phyloP scores from a whole-genome alignment of 2,113 vertebrate genomes.

The Notechis scutatus region DNA sequence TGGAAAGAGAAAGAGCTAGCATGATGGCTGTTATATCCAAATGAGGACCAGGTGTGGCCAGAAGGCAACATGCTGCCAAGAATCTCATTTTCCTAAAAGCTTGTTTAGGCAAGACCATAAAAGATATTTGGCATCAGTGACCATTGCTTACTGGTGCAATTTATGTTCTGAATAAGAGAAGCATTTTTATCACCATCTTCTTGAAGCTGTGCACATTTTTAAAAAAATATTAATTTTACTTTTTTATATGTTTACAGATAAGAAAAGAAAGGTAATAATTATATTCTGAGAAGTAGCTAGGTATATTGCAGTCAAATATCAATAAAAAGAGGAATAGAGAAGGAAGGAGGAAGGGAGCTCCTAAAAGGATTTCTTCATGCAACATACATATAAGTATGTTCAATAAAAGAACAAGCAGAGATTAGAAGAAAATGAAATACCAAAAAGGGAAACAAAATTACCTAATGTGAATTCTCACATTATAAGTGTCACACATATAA shows the following conservation, averaged over 20 bases:
- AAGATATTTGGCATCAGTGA: background rate
- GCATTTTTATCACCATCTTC: background rate
- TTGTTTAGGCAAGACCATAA: background rate
- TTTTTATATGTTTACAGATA: background rate
- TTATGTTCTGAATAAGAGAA: background rate
- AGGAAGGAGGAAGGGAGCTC: background rate
- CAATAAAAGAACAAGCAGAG: background rate
- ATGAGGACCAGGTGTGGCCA: background rate
- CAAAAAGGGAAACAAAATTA: background rate
- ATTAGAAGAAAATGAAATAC: background rate
- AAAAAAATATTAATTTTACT: background rate
- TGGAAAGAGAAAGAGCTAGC: background rate
- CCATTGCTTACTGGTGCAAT: background rate
- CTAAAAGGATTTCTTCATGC: background rate
- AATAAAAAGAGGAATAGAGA: background rate
- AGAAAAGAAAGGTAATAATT: too few species aligned
- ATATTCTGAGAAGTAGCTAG: background rate
- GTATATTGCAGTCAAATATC: background rate
- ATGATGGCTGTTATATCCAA: background rate
- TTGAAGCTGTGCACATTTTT: background rate
- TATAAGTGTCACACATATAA: background rate
- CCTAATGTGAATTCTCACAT: background rate
- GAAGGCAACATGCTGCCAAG: background rate
- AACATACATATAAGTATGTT: background rate
- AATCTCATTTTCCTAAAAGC: background rate